Percentiles rank a stretch among this genome's conserved stretches.
These are phyloP conservation scores for Formica aserva DNA, from an alignment of 2,888 invertebrate genomes.

Conservation along the genomic window DNA sequence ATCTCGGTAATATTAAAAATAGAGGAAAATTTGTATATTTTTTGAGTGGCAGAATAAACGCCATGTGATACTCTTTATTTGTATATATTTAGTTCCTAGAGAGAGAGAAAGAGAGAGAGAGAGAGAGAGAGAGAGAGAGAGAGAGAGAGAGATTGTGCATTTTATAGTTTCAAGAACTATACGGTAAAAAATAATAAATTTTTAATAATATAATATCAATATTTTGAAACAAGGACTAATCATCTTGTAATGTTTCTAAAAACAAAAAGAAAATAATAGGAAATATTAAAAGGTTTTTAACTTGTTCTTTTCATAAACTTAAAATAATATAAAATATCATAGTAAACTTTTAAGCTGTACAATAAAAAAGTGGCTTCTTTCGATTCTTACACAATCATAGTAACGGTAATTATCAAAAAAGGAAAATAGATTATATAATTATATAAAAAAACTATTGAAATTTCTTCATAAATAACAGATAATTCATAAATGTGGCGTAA, in stretches of 20 bases:
- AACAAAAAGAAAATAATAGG: not conserved
- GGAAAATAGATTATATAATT: not conserved
- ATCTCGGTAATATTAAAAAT: constrained; percentile 1
- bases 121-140: too few species aligned
- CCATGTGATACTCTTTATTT: not conserved
- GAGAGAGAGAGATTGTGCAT: not conserved
- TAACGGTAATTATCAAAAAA: not conserved
- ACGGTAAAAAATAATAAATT: not conserved
- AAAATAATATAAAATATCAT: not conserved
- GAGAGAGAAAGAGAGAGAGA: too few species aligned
- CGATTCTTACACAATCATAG: not conserved
- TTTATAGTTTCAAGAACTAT: not conserved
- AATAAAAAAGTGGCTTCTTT: not conserved
- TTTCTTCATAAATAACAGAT: too few species aligned
- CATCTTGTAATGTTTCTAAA: not conserved
- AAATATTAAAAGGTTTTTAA: not conserved
- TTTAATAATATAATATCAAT: not conserved
- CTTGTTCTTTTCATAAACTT: not conserved
- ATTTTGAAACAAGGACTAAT: not conserved
- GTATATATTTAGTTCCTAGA: constrained; percentile 1
- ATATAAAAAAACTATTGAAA: not conserved
- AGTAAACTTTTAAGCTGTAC: not conserved
- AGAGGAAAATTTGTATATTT: not conserved
- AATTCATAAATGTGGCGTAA: too few species aligned
- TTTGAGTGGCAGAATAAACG: not conserved